A percentile compares a stretch with the other conserved stretches of the same genome.
Evolutionary conservation across 2,888 invertebrate species (phyloP).

Genomic region (Caenorhabditis drosophilae): DNA sequence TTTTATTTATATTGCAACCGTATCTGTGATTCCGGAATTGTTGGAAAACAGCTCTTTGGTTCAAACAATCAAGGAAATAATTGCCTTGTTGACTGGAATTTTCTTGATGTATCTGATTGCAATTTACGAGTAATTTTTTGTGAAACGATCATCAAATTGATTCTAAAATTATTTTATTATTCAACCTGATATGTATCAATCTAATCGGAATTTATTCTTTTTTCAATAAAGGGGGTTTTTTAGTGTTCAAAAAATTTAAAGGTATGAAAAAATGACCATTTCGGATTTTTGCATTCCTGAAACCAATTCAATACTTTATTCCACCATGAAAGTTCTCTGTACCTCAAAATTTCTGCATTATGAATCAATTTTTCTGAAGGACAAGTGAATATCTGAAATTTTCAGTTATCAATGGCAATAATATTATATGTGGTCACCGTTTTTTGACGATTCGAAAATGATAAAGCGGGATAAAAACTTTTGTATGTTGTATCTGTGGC

Average conservation of each 20-base stretch:
- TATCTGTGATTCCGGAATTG: constrained; percentile 96
- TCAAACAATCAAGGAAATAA: constrained; percentile 63
- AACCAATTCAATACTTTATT: too few species aligned
- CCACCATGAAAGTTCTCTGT: too few species aligned
- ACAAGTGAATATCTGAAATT: constrained; percentile 31
- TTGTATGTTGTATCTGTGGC: constrained; percentile 29
- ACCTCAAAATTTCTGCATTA: too few species aligned
- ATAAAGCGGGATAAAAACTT: constrained; percentile 28
- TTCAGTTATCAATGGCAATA: neutral
- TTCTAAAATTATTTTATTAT: too few species aligned
- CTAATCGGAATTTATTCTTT: neutral
- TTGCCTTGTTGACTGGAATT: constrained; percentile 62
- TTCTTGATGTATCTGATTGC: constrained; percentile 67
- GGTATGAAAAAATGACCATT: constrained; percentile 32
- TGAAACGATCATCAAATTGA: neutral
- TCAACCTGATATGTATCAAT: too few species aligned
- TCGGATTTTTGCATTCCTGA: constrained; percentile 11
- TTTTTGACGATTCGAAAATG: constrained; percentile 31
- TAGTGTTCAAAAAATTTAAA: too few species aligned
- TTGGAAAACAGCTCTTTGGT: constrained; percentile 77
- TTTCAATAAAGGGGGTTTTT: constrained; percentile 5
- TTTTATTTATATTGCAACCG: constrained; percentile 99
- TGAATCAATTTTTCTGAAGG: constrained; percentile 32
- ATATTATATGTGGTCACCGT: constrained; percentile 7
- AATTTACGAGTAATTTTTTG: constrained; percentile 57